phyloP scores from a whole-genome alignment of 2,113 vertebrate genomes.

The Rhinopomastus cyanomelas region DNA sequence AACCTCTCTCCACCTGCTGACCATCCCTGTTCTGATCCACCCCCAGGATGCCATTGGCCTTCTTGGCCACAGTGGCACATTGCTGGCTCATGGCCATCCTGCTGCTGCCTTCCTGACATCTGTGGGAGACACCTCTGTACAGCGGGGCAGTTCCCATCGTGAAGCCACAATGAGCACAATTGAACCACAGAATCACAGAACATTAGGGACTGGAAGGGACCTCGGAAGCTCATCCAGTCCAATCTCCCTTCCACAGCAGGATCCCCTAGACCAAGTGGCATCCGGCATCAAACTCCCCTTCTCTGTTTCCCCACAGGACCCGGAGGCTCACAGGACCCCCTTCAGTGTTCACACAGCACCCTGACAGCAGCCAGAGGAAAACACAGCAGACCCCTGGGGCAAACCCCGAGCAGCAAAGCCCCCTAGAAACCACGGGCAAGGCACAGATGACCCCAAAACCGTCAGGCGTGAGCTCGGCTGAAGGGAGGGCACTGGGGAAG shows the following conservation, averaged over 20 bases:
- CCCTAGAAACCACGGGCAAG: not conserved
- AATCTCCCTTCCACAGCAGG: too few relatives aligned
- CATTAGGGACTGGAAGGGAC: too few relatives aligned
- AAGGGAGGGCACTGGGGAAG: not conserved
- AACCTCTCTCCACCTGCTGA: too few relatives aligned
- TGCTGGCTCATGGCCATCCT: too few relatives aligned
- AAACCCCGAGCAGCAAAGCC: not conserved
- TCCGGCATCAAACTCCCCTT: not conserved
- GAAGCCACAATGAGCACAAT: not conserved
- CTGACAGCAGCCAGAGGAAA: not conserved
- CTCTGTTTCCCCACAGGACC: not conserved
- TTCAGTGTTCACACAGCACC: not conserved
- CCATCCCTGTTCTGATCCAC: too few relatives aligned
- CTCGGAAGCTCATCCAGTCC: too few relatives aligned
- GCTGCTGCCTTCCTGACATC: fast-evolving
- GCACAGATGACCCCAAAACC: not conserved
- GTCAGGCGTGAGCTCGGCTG: not conserved
- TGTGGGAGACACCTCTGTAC: fast-evolving
- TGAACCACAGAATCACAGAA: too few relatives aligned
- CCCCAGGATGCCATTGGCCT: too few relatives aligned
- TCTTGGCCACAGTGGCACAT: too few relatives aligned
- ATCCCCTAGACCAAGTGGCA: too few relatives aligned
- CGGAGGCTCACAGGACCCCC: not conserved
- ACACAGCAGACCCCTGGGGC: not conserved
- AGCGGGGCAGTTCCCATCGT: not conserved